Conservation (phyloP, 2,797 vertebrate genomes). For the Dryobates pubescens region DNA sequence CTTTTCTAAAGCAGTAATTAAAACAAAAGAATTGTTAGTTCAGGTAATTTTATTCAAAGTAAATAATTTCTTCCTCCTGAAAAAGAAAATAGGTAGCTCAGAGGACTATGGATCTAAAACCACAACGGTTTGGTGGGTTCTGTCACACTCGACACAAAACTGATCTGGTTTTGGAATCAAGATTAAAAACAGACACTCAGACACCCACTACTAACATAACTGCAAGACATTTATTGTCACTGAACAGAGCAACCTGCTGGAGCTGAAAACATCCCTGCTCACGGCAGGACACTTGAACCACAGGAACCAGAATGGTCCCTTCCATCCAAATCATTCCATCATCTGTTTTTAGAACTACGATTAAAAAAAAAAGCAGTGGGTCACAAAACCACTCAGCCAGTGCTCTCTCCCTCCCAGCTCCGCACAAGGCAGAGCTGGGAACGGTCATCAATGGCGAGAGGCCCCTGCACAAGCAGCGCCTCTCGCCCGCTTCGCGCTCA, state of each 20-base stretch:
- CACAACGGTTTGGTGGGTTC: no score
- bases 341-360: fast-evolving
- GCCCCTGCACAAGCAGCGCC: not conserved
- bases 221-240: no score
- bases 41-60: not conserved
- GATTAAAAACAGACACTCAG: not conserved
- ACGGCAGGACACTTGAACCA: no score
- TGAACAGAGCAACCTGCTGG: no score
- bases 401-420: not conserved
- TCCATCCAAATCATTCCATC: no score
- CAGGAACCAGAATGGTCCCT: no score
- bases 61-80: fast-evolving
- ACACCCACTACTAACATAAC: no score
- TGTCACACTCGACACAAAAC: no score
- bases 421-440: fast-evolving
- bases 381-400: conserved; percentile 25
- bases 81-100: not conserved
- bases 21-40: fast-evolving
- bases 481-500: conserved; percentile 1
- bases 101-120: not conserved
- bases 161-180: fast-evolving
- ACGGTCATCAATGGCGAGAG: conserved; percentile 28
- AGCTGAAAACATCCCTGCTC: no score
- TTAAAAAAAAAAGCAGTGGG: fast-evolving
- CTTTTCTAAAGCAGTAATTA: fast-evolving